phyloP scores from a whole-genome alignment of 2,113 vertebrate genomes.

The Melanocharis versteri region DNA sequence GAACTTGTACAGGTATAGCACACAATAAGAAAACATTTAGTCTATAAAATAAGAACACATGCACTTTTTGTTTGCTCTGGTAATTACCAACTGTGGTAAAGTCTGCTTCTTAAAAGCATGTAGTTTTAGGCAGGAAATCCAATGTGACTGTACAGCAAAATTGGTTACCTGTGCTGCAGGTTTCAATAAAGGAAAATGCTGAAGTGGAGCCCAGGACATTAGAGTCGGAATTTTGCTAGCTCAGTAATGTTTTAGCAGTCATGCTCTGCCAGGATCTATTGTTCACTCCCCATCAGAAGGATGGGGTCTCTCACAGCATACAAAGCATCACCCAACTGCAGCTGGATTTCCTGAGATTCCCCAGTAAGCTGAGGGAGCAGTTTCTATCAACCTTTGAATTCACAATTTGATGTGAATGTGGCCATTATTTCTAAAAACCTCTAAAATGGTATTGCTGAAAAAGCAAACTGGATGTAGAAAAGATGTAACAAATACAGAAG shows the following conservation, averaged over 20 bases:
- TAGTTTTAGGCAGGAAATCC: not conserved
- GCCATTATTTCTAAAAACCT: constrained; percentile 48
- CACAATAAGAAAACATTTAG: not conserved
- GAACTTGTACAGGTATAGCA: not conserved
- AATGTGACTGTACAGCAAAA: not conserved
- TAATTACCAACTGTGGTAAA: not conserved
- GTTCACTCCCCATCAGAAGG: constrained; percentile 45
- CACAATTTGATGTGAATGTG: not conserved
- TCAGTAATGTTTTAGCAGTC: constrained; percentile 56
- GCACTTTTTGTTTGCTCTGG: not conserved
- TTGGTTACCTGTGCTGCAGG: not conserved
- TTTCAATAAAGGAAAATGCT: constrained; percentile 29
- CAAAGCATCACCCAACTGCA: constrained; percentile 39
- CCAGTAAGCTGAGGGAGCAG: constrained; percentile 29
- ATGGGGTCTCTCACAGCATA: constrained; percentile 5
- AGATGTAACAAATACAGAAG: not conserved
- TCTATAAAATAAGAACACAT: not conserved
- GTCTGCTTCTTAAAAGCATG: not conserved
- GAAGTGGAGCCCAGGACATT: constrained; percentile 17
- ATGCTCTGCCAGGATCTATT: constrained; percentile 22
- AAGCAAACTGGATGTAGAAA: not conserved
- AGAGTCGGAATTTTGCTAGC: constrained; percentile 37
- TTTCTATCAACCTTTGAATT: constrained; percentile 58
- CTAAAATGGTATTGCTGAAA: constrained; percentile 3
- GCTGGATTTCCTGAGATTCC: constrained; percentile 40